Evolutionary conservation across 2,888 invertebrate species (phyloP).

Genomic region (Mesorhabditis belari): DNA sequence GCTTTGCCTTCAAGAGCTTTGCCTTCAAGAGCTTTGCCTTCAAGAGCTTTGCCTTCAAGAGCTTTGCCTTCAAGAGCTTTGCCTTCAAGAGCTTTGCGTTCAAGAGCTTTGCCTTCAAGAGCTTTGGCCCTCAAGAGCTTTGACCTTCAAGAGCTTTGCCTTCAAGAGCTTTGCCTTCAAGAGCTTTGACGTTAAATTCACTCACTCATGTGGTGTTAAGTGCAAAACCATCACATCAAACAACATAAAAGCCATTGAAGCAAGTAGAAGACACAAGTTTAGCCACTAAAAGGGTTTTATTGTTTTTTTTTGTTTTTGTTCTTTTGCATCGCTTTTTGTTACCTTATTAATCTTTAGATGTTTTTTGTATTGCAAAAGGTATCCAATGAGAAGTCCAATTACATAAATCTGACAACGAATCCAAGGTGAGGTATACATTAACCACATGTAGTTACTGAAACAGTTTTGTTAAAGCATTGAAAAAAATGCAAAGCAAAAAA

Average conservation of each 20-base stretch:
- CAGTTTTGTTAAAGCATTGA: neutral
- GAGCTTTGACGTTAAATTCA: neutral
- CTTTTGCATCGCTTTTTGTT: neutral
- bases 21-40: too few species aligned
- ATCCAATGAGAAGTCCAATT: constrained; percentile 19
- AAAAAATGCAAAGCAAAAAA: neutral
- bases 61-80: too few species aligned
- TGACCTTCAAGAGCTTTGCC: too few species aligned
- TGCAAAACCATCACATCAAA: neutral
- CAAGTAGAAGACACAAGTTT: neutral
- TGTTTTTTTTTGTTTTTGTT: too few species aligned
- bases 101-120: too few species aligned
- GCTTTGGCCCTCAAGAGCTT: too few species aligned
- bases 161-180: too few species aligned
- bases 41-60: too few species aligned
- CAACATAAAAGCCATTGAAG: neutral
- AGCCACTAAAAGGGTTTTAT: neutral
- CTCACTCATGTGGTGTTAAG: neutral
- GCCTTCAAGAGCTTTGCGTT: too few species aligned
- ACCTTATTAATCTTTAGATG: neutral
- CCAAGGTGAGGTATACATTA: constrained; percentile 22
- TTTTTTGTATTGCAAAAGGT: constrained; percentile 3
- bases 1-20: too few species aligned
- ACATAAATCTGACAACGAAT: constrained; percentile 25
- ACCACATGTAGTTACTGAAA: constrained; percentile 1